Evolutionary conservation across 2,113 vertebrate species (phyloP).

Genomic region (Sterrhoptilus dennistouni): DNA sequence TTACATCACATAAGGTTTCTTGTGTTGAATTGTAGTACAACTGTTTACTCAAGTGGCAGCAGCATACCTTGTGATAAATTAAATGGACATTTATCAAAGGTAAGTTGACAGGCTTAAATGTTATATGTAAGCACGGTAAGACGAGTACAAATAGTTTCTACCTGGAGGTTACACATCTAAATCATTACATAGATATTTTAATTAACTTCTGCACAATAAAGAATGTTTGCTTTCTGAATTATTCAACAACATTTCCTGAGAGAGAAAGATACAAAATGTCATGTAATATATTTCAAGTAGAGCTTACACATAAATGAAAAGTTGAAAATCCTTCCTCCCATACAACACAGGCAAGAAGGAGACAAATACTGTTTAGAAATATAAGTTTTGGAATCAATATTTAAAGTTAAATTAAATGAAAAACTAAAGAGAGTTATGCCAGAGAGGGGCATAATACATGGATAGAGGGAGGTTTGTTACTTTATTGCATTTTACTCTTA

Average conservation of each 20-base stretch:
- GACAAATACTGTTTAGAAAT: neutral
- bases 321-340: neutral
- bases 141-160: constrained; percentile 58
- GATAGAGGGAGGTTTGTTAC: neutral
- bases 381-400: neutral
- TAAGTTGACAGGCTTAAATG: constrained; percentile 16
- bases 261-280: constrained; percentile 5
- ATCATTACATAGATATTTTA: constrained; percentile 29
- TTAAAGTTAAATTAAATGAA: neutral
- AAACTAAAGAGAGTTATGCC: neutral
- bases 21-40: neutral
- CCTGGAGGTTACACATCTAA: neutral
- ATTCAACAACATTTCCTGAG: constrained; percentile 22
- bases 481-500: neutral
- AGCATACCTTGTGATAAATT: constrained; percentile 15
- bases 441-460: neutral
- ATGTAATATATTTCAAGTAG: neutral
- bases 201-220: constrained; percentile 37
- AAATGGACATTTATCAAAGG: constrained; percentile 24
- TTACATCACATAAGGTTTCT: neutral
- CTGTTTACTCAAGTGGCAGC: constrained; percentile 40
- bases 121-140: neutral
- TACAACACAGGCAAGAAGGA: neutral
- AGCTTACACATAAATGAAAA: neutral
- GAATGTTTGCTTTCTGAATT: constrained; percentile 9